These are phyloP conservation scores for Allophyes oxyacanthae DNA, from an alignment of 2,888 invertebrate genomes.

Conservation along the genomic window DNA sequence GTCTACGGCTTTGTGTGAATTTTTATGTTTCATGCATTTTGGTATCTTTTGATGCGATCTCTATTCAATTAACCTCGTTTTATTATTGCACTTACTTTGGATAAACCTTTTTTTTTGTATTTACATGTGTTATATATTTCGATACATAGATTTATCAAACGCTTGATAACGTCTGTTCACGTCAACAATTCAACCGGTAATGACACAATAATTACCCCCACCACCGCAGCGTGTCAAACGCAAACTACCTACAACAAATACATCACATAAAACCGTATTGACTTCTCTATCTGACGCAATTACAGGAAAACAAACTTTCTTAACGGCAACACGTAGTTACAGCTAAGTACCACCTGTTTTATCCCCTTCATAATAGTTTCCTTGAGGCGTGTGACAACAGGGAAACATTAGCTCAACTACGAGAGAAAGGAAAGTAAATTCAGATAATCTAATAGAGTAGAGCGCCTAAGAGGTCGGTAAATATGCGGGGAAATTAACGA, in stretches of 20 bases:
- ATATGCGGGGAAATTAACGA: conserved; percentile 79
- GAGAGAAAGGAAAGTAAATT: conserved; percentile 72
- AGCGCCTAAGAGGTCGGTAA: conserved; percentile 69
- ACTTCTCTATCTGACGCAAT: conserved; percentile 47
- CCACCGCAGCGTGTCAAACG: conserved; percentile 17
- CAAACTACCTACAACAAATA: conserved; percentile 46
- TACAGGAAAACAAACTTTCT: conserved; percentile 57
- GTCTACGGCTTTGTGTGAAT: conserved; percentile 15
- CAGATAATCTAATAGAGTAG: conserved; percentile 77
- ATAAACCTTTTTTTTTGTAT: no score
- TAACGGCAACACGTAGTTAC: conserved; percentile 56
- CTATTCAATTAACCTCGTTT: conserved; percentile 6
- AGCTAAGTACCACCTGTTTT: conserved; percentile 58
- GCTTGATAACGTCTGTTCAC: conserved; percentile 18
- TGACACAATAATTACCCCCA: conserved; percentile 35
- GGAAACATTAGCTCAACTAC: conserved; percentile 60
- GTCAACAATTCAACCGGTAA: conserved; percentile 35
- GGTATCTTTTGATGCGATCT: conserved; percentile 4
- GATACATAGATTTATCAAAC: conserved; percentile 18
- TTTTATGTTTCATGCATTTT: conserved; percentile 15
- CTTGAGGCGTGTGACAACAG: conserved; percentile 60
- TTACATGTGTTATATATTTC: background rate
- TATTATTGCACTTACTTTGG: conserved; percentile 10
- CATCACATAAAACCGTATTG: conserved; percentile 46
- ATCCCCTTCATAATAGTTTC: conserved; percentile 59